Evolutionary conservation across 2,888 invertebrate species (phyloP).

Genomic region (Papilio gigon): DNA sequence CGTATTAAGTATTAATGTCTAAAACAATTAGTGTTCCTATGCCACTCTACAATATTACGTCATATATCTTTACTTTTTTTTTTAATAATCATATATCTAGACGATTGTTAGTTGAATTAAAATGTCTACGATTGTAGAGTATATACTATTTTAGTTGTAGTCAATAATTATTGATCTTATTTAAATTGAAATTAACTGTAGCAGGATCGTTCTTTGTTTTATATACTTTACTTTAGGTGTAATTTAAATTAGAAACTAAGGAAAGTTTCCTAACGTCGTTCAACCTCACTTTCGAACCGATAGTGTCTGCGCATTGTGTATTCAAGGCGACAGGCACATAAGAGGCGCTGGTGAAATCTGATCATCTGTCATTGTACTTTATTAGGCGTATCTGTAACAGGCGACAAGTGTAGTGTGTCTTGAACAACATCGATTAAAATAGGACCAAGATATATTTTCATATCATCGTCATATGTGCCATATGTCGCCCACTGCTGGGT

Average conservation of each 20-base stretch:
- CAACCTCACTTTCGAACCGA: slow-evolving; percentile 33
- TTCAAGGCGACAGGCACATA: slow-evolving; percentile 30
- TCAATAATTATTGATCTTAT: no score
- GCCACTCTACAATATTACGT: background rate
- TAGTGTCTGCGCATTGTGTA: slow-evolving; percentile 33
- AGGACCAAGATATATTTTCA: no score
- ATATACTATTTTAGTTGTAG: no score
- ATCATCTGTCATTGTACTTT: slow-evolving; percentile 25
- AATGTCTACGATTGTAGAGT: no score
- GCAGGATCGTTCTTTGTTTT: background rate
- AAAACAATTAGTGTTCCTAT: slow-evolving; percentile 30
- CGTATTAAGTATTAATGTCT: slow-evolving; percentile 33
- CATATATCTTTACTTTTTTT: background rate
- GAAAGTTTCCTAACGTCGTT: slow-evolving; percentile 24
- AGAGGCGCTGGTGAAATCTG: slow-evolving; percentile 33
- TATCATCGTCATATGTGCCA: no score
- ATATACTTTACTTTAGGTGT: background rate
- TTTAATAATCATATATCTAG: no score
- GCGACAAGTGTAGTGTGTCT: background rate
- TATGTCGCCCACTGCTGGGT: no score
- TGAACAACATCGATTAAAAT: slow-evolving; percentile 5
- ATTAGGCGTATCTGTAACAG: slow-evolving; percentile 15
- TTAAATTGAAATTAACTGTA: no score
- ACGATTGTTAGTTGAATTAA: no score
- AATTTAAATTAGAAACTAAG: slow-evolving; percentile 23